Evolutionary conservation across 2,797 vertebrate species (phyloP).

Genomic region (Apodemus agrarius): DNA sequence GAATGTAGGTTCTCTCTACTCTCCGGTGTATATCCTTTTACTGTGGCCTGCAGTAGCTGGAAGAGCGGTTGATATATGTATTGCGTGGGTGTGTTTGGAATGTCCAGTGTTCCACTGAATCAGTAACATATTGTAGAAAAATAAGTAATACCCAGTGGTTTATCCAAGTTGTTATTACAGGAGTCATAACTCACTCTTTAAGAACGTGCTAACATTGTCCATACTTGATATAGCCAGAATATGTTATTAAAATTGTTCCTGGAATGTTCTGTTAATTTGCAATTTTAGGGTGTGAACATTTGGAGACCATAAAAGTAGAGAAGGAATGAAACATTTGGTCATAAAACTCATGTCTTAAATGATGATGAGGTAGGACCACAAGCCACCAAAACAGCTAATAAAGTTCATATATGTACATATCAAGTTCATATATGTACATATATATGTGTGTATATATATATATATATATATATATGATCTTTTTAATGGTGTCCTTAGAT

Average conservation of each 20-base stretch:
- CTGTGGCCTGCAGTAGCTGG: neutral
- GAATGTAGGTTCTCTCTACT: neutral
- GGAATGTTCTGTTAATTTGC: constrained; percentile 71
- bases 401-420: constrained; percentile 24
- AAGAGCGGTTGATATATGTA: neutral
- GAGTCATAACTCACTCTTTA: constrained; percentile 68
- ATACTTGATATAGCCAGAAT: constrained; percentile 62
- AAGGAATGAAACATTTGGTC: constrained; percentile 53
- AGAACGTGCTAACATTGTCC: constrained; percentile 66
- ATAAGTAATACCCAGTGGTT: constrained; percentile 13
- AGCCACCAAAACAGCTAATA: constrained; percentile 63
- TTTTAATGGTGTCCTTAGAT: constrained; percentile 50
- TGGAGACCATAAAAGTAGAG: constrained; percentile 55
- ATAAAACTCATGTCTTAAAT: constrained; percentile 57
- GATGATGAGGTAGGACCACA: constrained; percentile 18
- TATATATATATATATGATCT: neutral
- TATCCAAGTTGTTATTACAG: constrained; percentile 54
- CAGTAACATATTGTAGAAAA: constrained; percentile 64
- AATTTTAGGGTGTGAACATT: constrained; percentile 66
- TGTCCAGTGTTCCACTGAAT: constrained; percentile 47
- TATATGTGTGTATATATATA: neutral
- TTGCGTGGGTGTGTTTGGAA: neutral
- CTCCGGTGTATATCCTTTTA: neutral
- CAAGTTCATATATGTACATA: neutral
- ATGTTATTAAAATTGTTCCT: constrained; percentile 58